Percentiles rank a stretch among this genome's conserved stretches.
These are phyloP conservation scores for Acanthurus lineatus DNA, from an alignment of 2,797 vertebrate species.

Conservation along the genomic window DNA sequence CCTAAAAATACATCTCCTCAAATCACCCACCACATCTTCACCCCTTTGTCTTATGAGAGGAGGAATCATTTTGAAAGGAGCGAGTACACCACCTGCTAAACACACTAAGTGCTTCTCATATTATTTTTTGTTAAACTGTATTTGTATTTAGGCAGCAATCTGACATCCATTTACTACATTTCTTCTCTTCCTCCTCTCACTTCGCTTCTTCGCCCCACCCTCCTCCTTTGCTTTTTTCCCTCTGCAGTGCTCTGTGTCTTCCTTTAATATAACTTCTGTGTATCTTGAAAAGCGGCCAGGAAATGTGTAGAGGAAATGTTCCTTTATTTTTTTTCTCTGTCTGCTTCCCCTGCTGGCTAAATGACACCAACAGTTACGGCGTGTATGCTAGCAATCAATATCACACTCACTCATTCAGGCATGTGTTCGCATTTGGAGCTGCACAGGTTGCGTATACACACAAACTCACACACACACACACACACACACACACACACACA, in stretches of 20 bases:
- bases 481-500: background rate
- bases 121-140: constrained; percentile 7
- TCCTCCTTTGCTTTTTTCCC: constrained; percentile 29
- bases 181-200: constrained; percentile 31
- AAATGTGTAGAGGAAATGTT: constrained; percentile 67
- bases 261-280: constrained; percentile 75
- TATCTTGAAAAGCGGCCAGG: constrained; percentile 74
- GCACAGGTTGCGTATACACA: constrained; percentile 6
- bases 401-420: constrained; percentile 54
- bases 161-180: constrained; percentile 34
- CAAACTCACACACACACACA: too few species aligned
- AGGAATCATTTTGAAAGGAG: constrained; percentile 9
- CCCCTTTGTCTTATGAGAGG: constrained; percentile 3
- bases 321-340: constrained; percentile 64
- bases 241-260: constrained; percentile 72
- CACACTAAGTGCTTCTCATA: constrained; percentile 11
- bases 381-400: constrained; percentile 71
- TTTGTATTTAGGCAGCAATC: constrained; percentile 46
- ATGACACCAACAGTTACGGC: constrained; percentile 71
- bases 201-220: constrained; percentile 54
- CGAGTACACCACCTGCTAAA: constrained; percentile 1
- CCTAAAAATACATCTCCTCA: background rate
- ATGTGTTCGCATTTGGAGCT: constrained; percentile 40
- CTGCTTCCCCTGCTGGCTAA: constrained; percentile 59
- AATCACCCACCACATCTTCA: background rate